phyloP scores from a whole-genome alignment of 2,888 invertebrate genomes.

The Brachyptera putata region DNA sequence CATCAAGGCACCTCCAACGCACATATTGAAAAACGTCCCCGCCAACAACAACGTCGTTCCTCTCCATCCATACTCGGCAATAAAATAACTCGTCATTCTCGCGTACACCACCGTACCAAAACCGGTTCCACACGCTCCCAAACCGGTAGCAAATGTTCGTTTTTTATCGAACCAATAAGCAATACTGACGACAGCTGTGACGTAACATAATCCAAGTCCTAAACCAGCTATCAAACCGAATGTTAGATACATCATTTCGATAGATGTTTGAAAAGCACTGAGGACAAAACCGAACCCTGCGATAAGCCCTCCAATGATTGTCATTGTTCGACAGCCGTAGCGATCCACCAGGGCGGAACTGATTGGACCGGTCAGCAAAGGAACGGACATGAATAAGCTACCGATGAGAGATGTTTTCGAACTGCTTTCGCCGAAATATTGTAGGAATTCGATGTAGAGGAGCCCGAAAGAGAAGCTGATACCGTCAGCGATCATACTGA shows the following conservation, averaged over 20 bases:
- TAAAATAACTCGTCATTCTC: constrained; percentile 74
- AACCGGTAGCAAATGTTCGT: constrained; percentile 77
- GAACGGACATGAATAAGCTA: constrained; percentile 84
- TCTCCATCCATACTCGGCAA: constrained; percentile 79
- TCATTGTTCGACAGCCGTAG: constrained; percentile 64
- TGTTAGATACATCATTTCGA: constrained; percentile 76
- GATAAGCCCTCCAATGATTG: constrained; percentile 44
- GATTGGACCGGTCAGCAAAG: constrained; percentile 53
- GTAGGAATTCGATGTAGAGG: constrained; percentile 75
- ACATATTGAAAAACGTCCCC: constrained; percentile 74
- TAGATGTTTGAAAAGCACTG: constrained; percentile 57
- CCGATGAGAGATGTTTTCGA: constrained; percentile 88
- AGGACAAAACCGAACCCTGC: constrained; percentile 66
- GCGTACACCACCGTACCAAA: constrained; percentile 86
- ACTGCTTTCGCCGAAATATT: constrained; percentile 75
- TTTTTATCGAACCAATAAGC: constrained; percentile 91
- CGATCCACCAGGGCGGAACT: constrained; percentile 81
- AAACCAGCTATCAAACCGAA: constrained; percentile 82
- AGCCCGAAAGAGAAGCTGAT: constrained; percentile 91
- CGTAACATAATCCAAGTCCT: constrained; percentile 79
- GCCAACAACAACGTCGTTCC: constrained; percentile 76
- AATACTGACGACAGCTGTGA: constrained; percentile 85
- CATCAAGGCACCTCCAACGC: constrained; percentile 83
- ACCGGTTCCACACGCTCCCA: constrained; percentile 85
- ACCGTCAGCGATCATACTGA: constrained; percentile 89